Percentiles rank a stretch among this genome's conserved stretches.
Conservation (phyloP, 2,113 vertebrate genomes). For the Rallus limicola region DNA sequence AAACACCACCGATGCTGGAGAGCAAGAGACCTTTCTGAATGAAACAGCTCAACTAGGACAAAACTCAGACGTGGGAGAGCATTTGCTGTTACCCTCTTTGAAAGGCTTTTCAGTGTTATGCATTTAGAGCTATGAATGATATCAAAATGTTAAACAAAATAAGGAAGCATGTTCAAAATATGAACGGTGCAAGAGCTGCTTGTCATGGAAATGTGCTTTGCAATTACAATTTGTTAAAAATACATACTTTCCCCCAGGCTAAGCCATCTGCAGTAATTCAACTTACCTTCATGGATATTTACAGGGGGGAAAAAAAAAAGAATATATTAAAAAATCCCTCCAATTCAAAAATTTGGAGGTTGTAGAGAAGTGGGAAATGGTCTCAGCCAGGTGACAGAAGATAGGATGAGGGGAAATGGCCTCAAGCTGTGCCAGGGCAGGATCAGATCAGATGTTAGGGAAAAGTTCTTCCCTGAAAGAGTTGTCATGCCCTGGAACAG, state of each 20-base stretch:
- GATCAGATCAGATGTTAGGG: too few species aligned
- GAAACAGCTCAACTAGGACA: neutral
- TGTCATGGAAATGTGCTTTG: neutral
- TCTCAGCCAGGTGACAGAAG: too few species aligned
- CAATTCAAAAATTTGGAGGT: neutral
- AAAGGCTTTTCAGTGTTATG: neutral
- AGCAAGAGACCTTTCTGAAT: rapidly evolving
- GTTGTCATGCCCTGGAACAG: too few species aligned
- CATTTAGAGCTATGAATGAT: neutral
- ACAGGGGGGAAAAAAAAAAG: neutral
- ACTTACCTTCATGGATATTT: conserved; percentile 37
- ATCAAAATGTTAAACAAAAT: neutral
- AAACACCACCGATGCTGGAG: too few species aligned
- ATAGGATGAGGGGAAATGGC: too few species aligned
- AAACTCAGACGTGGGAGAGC: neutral
- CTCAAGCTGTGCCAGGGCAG: too few species aligned
- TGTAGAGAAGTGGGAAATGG: too few species aligned
- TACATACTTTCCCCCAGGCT: neutral
- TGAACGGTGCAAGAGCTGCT: neutral
- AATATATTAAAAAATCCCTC: neutral
- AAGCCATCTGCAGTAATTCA: neutral
- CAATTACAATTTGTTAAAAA: conserved; percentile 9
- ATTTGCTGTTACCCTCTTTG: neutral
- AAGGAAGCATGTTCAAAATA: neutral
- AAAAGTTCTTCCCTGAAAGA: too few species aligned